Percentiles rank a stretch among this genome's conserved stretches.
Conservation (phyloP, 2,797 vertebrate species). For the Arvicola amphibius region DNA sequence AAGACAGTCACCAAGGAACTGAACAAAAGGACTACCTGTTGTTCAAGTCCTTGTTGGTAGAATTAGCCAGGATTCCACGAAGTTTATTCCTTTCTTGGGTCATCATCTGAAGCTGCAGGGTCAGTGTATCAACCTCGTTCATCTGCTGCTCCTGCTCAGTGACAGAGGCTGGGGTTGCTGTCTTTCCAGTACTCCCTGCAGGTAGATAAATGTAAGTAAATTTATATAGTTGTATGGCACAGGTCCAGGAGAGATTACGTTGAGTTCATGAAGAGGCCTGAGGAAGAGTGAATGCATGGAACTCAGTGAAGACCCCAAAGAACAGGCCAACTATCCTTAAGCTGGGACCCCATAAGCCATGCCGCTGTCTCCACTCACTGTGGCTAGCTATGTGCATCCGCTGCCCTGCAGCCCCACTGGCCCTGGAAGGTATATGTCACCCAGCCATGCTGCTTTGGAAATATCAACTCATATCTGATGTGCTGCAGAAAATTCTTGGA, state of each 20-base stretch:
- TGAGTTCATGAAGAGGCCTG: neutral
- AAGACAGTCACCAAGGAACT: neutral
- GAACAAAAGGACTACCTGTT: conserved; percentile 90
- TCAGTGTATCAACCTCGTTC: conserved; percentile 94
- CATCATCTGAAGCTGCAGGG: conserved; percentile 94
- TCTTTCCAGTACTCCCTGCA: conserved; percentile 91
- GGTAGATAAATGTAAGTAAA: neutral
- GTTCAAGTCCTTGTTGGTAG: conserved; percentile 94
- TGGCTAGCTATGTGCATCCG: neutral
- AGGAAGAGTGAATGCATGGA: neutral
- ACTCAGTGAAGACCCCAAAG: neutral
- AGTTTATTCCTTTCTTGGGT: conserved; percentile 95
- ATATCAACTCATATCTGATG: accelerated
- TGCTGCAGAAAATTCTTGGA: neutral
- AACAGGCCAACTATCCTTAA: neutral
- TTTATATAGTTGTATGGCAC: neutral
- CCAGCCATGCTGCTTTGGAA: neutral
- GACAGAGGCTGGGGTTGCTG: neutral
- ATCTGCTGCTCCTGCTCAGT: conserved; percentile 85
- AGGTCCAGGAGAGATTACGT: neutral
- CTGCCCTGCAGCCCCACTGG: neutral
- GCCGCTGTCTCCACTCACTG: neutral
- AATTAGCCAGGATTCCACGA: conserved; percentile 93
- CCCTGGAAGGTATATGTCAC: neutral
- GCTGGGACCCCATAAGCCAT: neutral